Percentiles rank a stretch among this genome's conserved stretches.
Conservation (phyloP, 92 coral and sea anemone genomes). For the Zoanthus solanderi region DNA sequence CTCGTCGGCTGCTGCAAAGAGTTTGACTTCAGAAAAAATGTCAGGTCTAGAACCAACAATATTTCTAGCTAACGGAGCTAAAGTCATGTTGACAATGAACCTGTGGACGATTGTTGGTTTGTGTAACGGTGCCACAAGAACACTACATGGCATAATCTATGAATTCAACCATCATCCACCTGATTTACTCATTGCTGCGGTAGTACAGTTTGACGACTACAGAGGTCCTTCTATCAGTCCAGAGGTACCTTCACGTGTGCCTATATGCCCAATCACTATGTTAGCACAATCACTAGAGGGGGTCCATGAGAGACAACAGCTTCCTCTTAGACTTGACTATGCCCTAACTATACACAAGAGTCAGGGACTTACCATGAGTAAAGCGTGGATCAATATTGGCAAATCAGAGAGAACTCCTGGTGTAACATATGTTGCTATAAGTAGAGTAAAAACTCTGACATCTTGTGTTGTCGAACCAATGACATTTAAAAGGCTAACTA, state of each 20-base stretch:
- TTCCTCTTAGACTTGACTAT: constrained; percentile 40
- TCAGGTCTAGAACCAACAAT: constrained; percentile 39
- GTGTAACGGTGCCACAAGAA: constrained; percentile 50
- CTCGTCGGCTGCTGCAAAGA: constrained; percentile 50
- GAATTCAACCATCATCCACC: constrained; percentile 56
- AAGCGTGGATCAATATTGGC: too few relatives aligned
- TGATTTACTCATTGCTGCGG: constrained; percentile 60
- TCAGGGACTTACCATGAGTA: too few relatives aligned
- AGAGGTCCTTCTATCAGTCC: constrained; percentile 65
- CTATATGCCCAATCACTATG: constrained; percentile 32
- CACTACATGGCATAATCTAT: constrained; percentile 56
- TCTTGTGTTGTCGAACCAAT: constrained; percentile 1
- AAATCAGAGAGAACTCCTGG: not conserved
- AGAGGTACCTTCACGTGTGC: constrained; percentile 44
- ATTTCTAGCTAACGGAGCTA: not conserved
- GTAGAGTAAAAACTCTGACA: constrained; percentile 20
- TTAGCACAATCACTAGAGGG: constrained; percentile 10
- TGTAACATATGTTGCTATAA: not conserved
- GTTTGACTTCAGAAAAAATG: constrained; percentile 47
- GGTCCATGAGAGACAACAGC: constrained; percentile 24
- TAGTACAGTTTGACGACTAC: constrained; percentile 62
- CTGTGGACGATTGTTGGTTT: constrained; percentile 52
- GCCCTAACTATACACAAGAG: not conserved
- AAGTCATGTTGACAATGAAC: constrained; percentile 46
- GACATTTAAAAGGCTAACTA: too few relatives aligned